phyloP scores from a whole-genome alignment of 2,113 vertebrate genomes.

The Cyprinodon variegatus region DNA sequence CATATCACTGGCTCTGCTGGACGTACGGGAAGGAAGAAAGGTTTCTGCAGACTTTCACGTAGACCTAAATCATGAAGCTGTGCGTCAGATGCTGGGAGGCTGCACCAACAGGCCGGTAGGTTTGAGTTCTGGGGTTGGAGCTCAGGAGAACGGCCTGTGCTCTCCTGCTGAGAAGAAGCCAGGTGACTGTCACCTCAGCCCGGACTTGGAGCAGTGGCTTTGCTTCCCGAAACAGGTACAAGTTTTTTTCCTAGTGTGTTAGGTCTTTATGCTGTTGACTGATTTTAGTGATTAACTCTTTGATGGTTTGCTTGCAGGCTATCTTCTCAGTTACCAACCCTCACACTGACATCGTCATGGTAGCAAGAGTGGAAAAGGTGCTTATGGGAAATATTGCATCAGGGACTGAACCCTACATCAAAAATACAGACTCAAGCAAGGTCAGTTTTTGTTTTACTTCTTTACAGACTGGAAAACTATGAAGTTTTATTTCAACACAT shows the following conservation, averaged over 20 bases:
- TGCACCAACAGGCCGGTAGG: conserved; percentile 23
- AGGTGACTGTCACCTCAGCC: conserved; percentile 84
- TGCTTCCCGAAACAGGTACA: conserved; percentile 93
- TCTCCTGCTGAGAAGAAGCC: conserved; percentile 78
- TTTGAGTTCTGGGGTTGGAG: conserved; percentile 55
- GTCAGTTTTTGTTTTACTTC: conserved; percentile 67
- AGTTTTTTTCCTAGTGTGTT: background rate
- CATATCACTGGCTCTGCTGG: conserved; percentile 89
- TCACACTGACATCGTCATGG: conserved; percentile 92
- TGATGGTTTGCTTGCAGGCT: conserved; percentile 78
- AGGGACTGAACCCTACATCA: conserved; percentile 93
- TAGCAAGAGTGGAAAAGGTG: conserved; percentile 95
- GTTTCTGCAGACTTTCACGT: conserved; percentile 96
- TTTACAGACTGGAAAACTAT: too few relatives aligned
- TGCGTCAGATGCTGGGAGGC: conserved; percentile 88
- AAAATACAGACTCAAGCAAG: conserved; percentile 96
- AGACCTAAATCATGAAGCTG: conserved; percentile 89
- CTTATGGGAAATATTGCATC: conserved; percentile 93
- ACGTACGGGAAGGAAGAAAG: conserved; percentile 89
- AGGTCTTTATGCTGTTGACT: background rate
- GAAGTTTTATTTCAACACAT: too few relatives aligned
- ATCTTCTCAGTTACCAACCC: conserved; percentile 95
- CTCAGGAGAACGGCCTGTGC: conserved; percentile 83
- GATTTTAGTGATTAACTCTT: conserved; percentile 4
- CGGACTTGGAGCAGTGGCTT: conserved; percentile 90